Evolutionary conservation across 2,888 invertebrate genomes (phyloP).

Genomic region (Chaetogeoica ovagalla): DNA sequence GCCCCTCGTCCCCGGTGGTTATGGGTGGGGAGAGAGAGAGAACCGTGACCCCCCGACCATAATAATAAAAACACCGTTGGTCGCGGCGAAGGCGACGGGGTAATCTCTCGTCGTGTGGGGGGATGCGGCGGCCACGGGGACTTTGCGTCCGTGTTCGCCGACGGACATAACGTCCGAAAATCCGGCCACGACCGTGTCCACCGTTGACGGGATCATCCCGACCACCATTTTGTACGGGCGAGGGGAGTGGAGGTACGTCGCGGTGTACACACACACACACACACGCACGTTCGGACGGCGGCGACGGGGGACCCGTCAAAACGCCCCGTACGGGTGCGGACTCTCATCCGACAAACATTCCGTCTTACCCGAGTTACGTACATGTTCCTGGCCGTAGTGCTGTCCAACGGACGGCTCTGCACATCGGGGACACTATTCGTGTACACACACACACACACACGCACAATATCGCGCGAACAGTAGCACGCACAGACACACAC

Average conservation of each 20-base stretch:
- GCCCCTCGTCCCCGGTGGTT: too few relatives aligned
- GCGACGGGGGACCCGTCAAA: conserved; percentile 13
- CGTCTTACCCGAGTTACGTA: conserved; percentile 72
- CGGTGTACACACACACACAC: background rate
- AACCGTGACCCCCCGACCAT: background rate
- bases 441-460: conserved; percentile 28
- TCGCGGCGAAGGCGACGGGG: conserved; percentile 16
- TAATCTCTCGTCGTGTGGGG: conserved; percentile 23
- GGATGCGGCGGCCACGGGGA: background rate
- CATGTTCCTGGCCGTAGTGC: conserved; percentile 50
- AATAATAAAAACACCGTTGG: conserved; percentile 35
- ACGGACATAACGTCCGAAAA: background rate
- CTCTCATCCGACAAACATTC: background rate
- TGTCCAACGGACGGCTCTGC: conserved; percentile 58
- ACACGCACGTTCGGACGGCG: conserved; percentile 17
- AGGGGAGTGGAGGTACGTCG: conserved; percentile 61
- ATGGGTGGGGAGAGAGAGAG: background rate
- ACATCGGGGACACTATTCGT: conserved; percentile 46
- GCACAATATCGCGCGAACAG: conserved; percentile 16
- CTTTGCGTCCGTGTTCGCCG: conserved; percentile 44
- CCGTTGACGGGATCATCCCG: conserved; percentile 55
- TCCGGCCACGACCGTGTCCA: background rate
- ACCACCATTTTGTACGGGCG: conserved; percentile 62
- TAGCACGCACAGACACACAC: conserved; percentile 10
- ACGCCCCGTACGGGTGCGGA: conserved; percentile 12